phyloP scores from a whole-genome alignment of 2,888 invertebrate species.

The Gnatocerus cornutus region DNA sequence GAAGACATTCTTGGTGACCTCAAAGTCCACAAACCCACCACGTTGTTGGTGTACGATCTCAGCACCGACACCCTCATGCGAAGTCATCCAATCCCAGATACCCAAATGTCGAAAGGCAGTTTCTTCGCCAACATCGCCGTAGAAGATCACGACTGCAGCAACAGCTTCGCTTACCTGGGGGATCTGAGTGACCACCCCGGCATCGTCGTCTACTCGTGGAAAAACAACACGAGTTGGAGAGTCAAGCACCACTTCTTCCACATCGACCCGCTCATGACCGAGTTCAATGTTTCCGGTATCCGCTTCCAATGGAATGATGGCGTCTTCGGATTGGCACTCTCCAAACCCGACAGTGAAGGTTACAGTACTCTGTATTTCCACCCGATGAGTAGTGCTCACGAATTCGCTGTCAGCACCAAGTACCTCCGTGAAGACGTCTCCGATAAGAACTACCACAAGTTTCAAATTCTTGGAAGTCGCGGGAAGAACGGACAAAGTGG shows the following conservation, averaged over 20 bases:
- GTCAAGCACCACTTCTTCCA: constrained; percentile 71
- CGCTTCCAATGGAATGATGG: constrained; percentile 86
- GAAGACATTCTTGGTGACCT: constrained; percentile 74
- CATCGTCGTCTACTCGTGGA: constrained; percentile 85
- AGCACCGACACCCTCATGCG: constrained; percentile 81
- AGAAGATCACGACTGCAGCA: constrained; percentile 82
- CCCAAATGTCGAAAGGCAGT: constrained; percentile 79
- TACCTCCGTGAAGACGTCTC: constrained; percentile 72
- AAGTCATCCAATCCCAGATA: constrained; percentile 77
- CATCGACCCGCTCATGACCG: constrained; percentile 79
- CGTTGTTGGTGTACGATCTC: constrained; percentile 82
- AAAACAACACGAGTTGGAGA: constrained; percentile 81
- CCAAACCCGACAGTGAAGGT: constrained; percentile 78
- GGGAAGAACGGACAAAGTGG: constrained; percentile 84
- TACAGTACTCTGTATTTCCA: constrained; percentile 86
- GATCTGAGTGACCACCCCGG: constrained; percentile 82
- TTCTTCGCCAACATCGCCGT: constrained; percentile 85
- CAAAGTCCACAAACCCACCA: constrained; percentile 68
- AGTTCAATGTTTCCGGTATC: constrained; percentile 80
- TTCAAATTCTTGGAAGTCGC: constrained; percentile 79
- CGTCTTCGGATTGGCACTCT: constrained; percentile 82
- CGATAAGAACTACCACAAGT: constrained; percentile 76
- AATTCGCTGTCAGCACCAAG: constrained; percentile 83
- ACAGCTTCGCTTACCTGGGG: constrained; percentile 82
- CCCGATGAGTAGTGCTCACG: constrained; percentile 83